phyloP scores from a whole-genome alignment of 2,797 vertebrate species.

The Mormyrus hasselquistii region DNA sequence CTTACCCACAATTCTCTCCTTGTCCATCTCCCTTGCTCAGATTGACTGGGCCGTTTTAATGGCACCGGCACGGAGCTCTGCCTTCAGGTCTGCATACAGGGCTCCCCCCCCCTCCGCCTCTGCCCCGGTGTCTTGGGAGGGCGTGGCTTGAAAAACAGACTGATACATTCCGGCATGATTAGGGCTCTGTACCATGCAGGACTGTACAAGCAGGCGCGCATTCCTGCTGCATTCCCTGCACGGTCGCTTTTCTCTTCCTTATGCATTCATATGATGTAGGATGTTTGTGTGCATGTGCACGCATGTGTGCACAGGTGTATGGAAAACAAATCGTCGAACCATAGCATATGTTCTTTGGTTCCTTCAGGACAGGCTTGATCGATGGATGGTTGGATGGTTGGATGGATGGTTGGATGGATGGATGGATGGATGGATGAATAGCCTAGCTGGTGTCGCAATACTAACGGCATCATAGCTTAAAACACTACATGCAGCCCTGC shows the following conservation, averaged over 20 bases:
- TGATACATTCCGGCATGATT: not conserved
- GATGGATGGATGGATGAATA: not conserved
- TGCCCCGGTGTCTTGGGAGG: not conserved
- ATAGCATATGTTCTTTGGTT: not conserved
- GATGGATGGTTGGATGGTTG: too few species aligned
- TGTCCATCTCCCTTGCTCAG: not conserved
- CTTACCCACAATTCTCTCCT: not conserved
- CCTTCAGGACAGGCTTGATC: not conserved
- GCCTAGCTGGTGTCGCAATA: not conserved
- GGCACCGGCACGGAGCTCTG: not conserved
- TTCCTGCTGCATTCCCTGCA: not conserved
- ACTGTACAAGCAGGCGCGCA: not conserved
- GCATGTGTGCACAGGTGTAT: not conserved
- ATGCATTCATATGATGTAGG: not conserved
- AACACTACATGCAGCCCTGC: not conserved
- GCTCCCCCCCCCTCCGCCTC: not conserved
- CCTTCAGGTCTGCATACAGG: not conserved
- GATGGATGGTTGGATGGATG: not conserved
- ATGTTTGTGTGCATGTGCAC: not conserved
- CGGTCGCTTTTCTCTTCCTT: constrained; percentile 14
- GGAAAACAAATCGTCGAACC: not conserved
- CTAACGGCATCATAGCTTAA: not conserved
- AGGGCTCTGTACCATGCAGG: not conserved
- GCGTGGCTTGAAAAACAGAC: not conserved
- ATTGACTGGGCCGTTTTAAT: not conserved